Evolutionary conservation across 2,888 invertebrate species (phyloP), one percentile per base, ranked within the genome.

Genomic region (Artemia sp.): DNA sequence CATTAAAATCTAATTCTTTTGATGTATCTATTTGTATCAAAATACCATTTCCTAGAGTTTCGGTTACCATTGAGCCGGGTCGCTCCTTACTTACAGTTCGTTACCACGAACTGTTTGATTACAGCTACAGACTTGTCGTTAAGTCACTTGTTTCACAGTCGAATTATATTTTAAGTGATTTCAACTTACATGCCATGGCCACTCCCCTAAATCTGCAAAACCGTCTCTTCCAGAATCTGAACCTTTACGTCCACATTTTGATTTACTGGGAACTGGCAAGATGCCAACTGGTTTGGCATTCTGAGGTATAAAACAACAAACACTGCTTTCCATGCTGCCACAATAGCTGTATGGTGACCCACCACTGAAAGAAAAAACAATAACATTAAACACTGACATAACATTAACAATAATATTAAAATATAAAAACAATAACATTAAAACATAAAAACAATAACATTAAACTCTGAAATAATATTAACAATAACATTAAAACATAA

Each of bases 141-240:
- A 38, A 38, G 6, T 38, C 3, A 38, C 38, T 38, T 38, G 38
- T 38, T 38, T 38, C 38, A 38, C 2, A 38, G 4, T 38, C 38
- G 4, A 38, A 3, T 2, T 38, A 6, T 38, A 38, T 6, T 6
- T 3, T 38, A 6, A 38, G 38, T 38, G 1, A 38, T 38, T 38
- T 38, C 38, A 51, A 75, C 77, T 75, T 73, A 79, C 79, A 74
- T 79, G 79, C 79, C 79, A 79, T 8, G 78, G 78, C 79, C 79
- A 79, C 73, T 79, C 79, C 9, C 76, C 76, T 68, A 78, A 76
- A 73, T 77, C 77, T 3, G 79, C 78, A 19, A 75, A 70, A 5
- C 78, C 78, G 52, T 78, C 77, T 12, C 75, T 74, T n/a, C 73
- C 66, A 51, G 51, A 72, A 68, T 75, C 74, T 8, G 73, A 72